Percentiles rank a stretch among this genome's conserved stretches.
Evolutionary conservation across 2,797 vertebrate genomes (phyloP).

Genomic region (Vespertilio murinus): DNA sequence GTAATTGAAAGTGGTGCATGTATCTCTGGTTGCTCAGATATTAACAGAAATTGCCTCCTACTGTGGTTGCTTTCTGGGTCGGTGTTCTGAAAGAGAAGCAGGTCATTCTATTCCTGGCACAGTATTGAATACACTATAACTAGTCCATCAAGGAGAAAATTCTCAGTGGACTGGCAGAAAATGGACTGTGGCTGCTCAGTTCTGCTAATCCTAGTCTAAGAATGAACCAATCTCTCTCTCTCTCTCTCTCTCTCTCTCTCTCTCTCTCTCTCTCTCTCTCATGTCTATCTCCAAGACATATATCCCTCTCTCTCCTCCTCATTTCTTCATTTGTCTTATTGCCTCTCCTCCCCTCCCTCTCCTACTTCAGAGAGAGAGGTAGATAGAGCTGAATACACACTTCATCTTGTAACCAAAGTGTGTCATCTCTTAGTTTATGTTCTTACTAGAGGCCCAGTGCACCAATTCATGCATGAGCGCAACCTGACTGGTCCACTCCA

Average conservation of each 20-base stretch:
- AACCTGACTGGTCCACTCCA: too few relatives aligned
- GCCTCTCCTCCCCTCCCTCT: background rate
- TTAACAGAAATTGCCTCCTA: conserved; percentile 66
- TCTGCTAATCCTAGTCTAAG: background rate
- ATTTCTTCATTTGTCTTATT: background rate
- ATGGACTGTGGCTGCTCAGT: background rate
- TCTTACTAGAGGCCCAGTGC: too few relatives aligned
- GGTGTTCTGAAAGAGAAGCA: conserved; percentile 22
- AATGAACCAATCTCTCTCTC: background rate
- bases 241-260: background rate
- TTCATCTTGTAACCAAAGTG: background rate
- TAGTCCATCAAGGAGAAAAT: background rate
- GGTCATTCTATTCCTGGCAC: conserved; percentile 9
- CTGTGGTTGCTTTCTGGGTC: conserved; percentile 44
- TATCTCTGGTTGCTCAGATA: conserved; percentile 45
- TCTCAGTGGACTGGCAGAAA: background rate
- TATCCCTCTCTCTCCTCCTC: too few relatives aligned
- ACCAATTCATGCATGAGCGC: too few relatives aligned
- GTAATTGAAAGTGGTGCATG: conserved; percentile 68
- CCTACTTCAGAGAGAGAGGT: background rate
- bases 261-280: too few relatives aligned
- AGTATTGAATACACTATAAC: conserved; percentile 31
- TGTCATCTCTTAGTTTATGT: background rate
- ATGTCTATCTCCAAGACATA: too few relatives aligned
- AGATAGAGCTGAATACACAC: background rate